Percentiles rank a stretch among this genome's conserved stretches.
phyloP scores from a whole-genome alignment of 2,797 vertebrate genomes.

The Rhinophrynus dorsalis region DNA sequence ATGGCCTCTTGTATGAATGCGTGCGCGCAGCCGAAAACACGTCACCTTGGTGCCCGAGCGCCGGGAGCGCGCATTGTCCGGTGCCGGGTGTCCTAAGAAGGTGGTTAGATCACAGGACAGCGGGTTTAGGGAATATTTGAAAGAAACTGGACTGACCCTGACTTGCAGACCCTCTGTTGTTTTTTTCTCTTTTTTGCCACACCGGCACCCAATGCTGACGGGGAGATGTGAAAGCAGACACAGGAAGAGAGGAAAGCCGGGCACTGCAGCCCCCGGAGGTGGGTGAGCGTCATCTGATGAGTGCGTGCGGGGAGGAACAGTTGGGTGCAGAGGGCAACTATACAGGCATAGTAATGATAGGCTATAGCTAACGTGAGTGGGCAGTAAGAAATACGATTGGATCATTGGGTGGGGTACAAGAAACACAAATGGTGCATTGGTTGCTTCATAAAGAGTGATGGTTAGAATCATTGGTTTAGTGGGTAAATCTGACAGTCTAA shows the following conservation, averaged over 20 bases:
- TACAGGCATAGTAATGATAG: background rate
- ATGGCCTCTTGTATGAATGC: background rate
- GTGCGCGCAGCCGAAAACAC: background rate
- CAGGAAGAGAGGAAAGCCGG: background rate
- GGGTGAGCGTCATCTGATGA: constrained; percentile 17
- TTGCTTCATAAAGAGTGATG: no score
- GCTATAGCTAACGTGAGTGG: no score
- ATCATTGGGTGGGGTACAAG: no score
- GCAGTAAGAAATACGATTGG: no score
- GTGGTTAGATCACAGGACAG: no score
- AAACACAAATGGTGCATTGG: no score
- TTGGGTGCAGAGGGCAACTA: no score
- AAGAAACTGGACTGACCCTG: no score
- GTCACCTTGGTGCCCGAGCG: constrained; percentile 21
- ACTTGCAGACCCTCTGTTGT: background rate
- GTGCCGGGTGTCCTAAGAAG: constrained; percentile 20
- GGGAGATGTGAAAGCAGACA: background rate
- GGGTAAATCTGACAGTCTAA: no score
- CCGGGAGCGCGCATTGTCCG: constrained; percentile 1
- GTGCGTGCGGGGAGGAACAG: background rate
- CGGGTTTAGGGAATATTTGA: no score
- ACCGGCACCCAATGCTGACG: background rate
- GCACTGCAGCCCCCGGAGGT: constrained; percentile 12
- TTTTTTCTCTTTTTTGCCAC: background rate
- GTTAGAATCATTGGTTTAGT: no score